Percentiles rank a stretch among this genome's conserved stretches.
Conservation (phyloP, 23 tunicate genomes). For the Halocynthia aurantium region DNA sequence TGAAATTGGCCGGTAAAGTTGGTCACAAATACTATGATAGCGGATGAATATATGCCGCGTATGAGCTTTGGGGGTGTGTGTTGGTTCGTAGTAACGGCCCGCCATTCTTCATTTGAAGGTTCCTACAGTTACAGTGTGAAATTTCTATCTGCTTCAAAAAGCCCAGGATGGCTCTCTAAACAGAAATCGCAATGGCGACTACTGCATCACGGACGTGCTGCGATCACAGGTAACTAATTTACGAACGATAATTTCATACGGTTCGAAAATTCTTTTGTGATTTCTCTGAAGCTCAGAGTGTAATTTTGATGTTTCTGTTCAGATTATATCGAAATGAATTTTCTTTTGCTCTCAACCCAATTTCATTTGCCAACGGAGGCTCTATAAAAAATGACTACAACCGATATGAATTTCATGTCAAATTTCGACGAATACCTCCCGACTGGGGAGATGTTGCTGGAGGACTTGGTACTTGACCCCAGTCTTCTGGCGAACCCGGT, state of each 20-base stretch:
- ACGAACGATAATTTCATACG: background rate
- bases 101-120: constrained; percentile 11
- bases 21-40: background rate
- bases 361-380: constrained; percentile 38
- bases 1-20: too few relatives aligned
- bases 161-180: constrained; percentile 79
- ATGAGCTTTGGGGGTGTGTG: background rate
- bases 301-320: background rate
- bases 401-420: constrained; percentile 29
- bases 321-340: constrained; percentile 62
- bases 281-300: background rate
- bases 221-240: constrained; percentile 76
- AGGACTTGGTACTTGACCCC: constrained; percentile 16
- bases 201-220: constrained; percentile 46
- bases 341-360: background rate
- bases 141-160: constrained; percentile 4
- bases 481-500: constrained; percentile 2
- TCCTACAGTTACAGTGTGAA: background rate
- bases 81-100: background rate
- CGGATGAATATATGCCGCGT: constrained; percentile 27
- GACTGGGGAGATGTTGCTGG: constrained; percentile 43
- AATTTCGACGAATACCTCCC: constrained; percentile 21
- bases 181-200: constrained; percentile 40
- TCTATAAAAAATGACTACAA: constrained; percentile 7
- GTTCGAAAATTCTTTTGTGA: background rate